Evolutionary conservation across 2,113 vertebrate genomes (phyloP).

Genomic region (Puma concolor): DNA sequence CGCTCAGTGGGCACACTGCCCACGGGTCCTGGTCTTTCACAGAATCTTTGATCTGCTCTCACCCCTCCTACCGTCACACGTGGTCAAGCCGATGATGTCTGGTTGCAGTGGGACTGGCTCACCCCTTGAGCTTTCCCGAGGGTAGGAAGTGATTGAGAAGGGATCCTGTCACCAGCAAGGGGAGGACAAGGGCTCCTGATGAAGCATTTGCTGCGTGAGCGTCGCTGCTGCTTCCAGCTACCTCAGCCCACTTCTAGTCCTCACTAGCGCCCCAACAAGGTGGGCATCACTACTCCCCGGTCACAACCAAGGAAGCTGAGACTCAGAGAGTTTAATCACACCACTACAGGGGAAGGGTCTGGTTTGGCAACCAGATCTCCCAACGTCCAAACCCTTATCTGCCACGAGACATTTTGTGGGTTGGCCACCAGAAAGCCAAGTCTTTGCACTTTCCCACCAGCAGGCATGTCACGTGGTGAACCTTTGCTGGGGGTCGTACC

Average conservation of each 20-base stretch:
- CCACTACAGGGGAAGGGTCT: not conserved
- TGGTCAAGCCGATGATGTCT: fast-evolving
- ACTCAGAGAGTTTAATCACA: not conserved
- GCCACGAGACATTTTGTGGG: fast-evolving
- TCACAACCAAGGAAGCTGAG: not conserved
- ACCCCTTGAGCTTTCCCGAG: not conserved
- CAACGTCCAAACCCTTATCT: not conserved
- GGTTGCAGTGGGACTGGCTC: not conserved
- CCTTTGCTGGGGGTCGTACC: not conserved
- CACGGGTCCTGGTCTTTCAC: not conserved
- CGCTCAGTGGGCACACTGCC: fast-evolving
- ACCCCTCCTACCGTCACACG: not conserved
- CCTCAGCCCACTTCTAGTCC: not conserved
- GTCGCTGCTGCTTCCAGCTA: not conserved
- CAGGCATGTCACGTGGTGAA: fast-evolving
- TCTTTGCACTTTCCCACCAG: not conserved
- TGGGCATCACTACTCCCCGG: not conserved
- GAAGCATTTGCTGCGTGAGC: fast-evolving
- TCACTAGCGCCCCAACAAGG: not conserved
- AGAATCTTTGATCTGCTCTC: fast-evolving
- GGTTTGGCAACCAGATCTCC: not conserved
- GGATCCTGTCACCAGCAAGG: not conserved
- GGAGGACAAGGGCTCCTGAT: not conserved
- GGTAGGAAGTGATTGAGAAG: not conserved
- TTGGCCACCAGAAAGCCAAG: not conserved